A percentile compares a stretch with the other conserved stretches of the same genome.
These are phyloP conservation scores for Caenorhabditis angaria DNA, from an alignment of 2,888 invertebrate species.

Conservation along the genomic window DNA sequence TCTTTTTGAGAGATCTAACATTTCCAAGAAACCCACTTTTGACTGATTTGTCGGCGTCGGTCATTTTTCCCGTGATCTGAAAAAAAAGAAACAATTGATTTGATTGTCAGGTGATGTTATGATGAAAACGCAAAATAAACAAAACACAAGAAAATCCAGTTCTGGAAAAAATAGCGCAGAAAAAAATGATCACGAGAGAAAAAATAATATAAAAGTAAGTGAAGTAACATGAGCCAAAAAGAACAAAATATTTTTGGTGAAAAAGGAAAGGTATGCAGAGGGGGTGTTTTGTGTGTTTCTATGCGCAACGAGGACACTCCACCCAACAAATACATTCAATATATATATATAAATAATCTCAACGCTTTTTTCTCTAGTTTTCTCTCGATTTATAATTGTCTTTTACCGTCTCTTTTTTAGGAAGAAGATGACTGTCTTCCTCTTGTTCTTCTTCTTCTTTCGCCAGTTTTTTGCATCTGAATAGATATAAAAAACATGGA, in stretches of 20 bases:
- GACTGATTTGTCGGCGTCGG: constrained; percentile 2
- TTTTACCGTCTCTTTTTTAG: background rate
- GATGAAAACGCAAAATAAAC: background rate
- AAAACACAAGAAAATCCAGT: constrained; percentile 9
- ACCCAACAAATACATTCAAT: too few species aligned
- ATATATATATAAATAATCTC: background rate
- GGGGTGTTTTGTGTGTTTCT: constrained; percentile 38
- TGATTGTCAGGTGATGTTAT: background rate
- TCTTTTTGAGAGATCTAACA: background rate
- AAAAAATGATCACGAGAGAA: constrained; percentile 8
- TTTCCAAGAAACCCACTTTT: background rate
- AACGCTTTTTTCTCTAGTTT: background rate
- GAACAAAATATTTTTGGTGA: constrained; percentile 1
- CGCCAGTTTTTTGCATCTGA: background rate
- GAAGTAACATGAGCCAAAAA: background rate
- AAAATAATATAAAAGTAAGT: background rate
- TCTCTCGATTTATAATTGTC: background rate
- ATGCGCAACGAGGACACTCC: constrained; percentile 28
- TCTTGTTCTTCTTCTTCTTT: background rate
- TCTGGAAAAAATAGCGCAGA: constrained; percentile 1
- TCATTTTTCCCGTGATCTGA: background rate
- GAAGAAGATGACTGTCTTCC: background rate
- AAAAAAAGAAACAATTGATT: background rate
- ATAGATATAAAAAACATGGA: background rate
- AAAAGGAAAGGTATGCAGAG: constrained; percentile 20